Evolutionary conservation across 1,140 invertebrate genomes (phyloP).

Genomic region (Aphelinus certus): DNA sequence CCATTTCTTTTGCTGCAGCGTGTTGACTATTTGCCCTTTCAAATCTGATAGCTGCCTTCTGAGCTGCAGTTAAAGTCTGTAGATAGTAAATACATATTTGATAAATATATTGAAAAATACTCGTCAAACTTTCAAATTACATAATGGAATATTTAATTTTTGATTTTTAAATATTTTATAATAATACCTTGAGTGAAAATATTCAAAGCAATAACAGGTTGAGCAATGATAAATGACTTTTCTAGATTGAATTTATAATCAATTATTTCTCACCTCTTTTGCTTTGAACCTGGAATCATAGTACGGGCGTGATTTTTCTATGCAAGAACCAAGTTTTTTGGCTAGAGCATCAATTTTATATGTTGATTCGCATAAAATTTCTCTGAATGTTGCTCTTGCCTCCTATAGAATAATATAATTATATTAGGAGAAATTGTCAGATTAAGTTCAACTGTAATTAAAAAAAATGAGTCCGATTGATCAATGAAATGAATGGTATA

Average conservation of each 20-base stretch:
- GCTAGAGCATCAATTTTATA: conserved; percentile 83
- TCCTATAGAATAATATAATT: conserved; percentile 69
- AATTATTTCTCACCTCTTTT: conserved; percentile 72
- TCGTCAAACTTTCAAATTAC: background rate
- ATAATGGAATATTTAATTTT: background rate
- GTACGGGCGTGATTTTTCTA: conserved; percentile 90
- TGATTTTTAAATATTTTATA: conserved; percentile 1
- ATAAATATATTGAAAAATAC: background rate
- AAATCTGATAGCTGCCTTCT: conserved; percentile 90
- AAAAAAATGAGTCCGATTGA: too few species aligned
- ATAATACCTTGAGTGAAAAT: conserved; percentile 5
- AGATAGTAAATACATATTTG: conserved; percentile 30
- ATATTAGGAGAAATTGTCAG: background rate
- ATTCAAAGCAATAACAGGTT: background rate
- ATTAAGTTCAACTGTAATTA: too few species aligned
- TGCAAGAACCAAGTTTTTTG: conserved; percentile 86
- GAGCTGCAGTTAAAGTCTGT: conserved; percentile 72
- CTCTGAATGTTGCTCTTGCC: conserved; percentile 83
- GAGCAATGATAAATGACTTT: too few species aligned
- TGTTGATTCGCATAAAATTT: conserved; percentile 86
- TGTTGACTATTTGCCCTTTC: conserved; percentile 92
- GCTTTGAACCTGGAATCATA: conserved; percentile 85
- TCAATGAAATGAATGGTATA: too few species aligned
- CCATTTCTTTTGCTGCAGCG: conserved; percentile 94
- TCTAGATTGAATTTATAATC: background rate